phyloP scores from a whole-genome alignment of 2,888 invertebrate species.

The Laothoe populi region DNA sequence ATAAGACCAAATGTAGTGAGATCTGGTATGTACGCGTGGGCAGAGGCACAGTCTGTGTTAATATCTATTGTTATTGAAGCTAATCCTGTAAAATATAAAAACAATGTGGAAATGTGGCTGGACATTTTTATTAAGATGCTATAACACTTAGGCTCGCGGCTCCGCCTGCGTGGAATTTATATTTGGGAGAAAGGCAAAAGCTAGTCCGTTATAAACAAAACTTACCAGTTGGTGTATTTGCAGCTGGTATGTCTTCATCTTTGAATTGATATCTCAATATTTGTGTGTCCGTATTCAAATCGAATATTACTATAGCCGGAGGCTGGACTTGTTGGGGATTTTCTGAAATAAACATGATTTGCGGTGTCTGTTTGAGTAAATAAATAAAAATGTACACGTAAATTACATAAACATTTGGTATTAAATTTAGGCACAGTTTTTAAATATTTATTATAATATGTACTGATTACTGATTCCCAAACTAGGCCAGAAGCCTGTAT shows the following conservation, averaged over 20 bases:
- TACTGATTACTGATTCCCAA: too few species aligned
- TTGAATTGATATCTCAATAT: slow-evolving; percentile 85
- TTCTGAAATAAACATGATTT: not conserved
- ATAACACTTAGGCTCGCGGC: too few species aligned
- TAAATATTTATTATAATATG: too few species aligned
- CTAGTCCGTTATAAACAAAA: slow-evolving; percentile 69
- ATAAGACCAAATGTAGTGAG: slow-evolving; percentile 85
- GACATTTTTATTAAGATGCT: too few species aligned
- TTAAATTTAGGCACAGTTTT: too few species aligned
- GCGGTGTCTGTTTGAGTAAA: too few species aligned
- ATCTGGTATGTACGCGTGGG: slow-evolving; percentile 90
- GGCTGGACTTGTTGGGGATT: slow-evolving; percentile 75
- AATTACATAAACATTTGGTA: too few species aligned
- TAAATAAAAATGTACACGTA: too few species aligned
- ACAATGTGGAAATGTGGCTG: too few species aligned
- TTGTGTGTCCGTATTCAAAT: slow-evolving; percentile 86
- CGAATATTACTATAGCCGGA: slow-evolving; percentile 87
- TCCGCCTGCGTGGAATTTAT: too few species aligned
- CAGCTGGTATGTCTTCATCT: slow-evolving; percentile 60
- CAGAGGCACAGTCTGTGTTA: slow-evolving; percentile 84
- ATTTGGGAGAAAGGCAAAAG: too few species aligned
- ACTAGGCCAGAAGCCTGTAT: too few species aligned
- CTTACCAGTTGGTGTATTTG: slow-evolving; percentile 81
- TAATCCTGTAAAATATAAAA: slow-evolving; percentile 71
- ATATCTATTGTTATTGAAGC: slow-evolving; percentile 90